phyloP scores from a whole-genome alignment of 2,797 vertebrate genomes.

The Eurystomus glaucurus region DNA sequence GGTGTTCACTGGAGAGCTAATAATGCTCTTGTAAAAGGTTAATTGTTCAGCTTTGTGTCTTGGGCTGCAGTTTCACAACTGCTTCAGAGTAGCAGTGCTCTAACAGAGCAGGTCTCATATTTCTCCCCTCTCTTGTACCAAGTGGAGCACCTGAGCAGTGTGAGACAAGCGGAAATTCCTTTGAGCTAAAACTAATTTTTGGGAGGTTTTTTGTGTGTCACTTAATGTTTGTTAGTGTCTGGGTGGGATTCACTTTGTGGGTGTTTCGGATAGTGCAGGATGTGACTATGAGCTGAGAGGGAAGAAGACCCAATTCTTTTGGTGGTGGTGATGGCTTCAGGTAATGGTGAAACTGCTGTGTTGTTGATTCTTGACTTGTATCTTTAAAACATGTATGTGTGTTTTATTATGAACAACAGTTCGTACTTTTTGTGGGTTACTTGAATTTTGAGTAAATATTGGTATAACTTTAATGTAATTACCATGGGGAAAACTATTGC shows the following conservation, averaged over 20 bases:
- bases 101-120: background rate
- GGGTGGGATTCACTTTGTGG: background rate
- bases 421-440: background rate
- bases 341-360: background rate
- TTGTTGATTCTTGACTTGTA: background rate
- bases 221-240: background rate
- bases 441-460: background rate
- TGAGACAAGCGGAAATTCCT: background rate
- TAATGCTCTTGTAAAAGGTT: slow-evolving; percentile 23
- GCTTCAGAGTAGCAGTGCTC: background rate
- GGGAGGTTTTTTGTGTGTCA: rapidly evolving
- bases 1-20: background rate
- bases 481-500: background rate
- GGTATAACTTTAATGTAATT: background rate
- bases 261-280: background rate
- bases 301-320: background rate
- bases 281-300: background rate
- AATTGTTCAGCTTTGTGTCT: slow-evolving; percentile 32
- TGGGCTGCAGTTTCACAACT: background rate
- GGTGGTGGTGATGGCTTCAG: background rate
- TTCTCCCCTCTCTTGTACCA: background rate
- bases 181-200: background rate
- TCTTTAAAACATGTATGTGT: background rate
- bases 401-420: background rate
- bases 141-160: background rate